Evolutionary conservation across 2,797 vertebrate species (phyloP), one percentile per base, ranked within the genome.

Genomic region (Melanotaenia trifasciata): DNA sequence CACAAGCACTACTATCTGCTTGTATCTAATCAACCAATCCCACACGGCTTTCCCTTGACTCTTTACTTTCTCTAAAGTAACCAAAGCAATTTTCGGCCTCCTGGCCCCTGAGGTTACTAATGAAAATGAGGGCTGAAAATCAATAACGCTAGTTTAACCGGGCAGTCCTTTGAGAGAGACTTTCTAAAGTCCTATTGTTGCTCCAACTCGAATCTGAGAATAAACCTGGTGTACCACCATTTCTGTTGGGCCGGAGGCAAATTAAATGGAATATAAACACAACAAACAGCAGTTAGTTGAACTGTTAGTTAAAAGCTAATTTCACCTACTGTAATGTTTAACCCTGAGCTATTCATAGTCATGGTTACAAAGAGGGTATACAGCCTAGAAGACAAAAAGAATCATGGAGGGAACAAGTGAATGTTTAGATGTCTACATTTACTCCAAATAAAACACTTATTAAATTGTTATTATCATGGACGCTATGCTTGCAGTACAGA

Each of bases 91-190:
- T 76, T 88, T 83, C 47, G 28, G 57, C 50, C 35, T 72, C 74
- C 70, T 30, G 22, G 45, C 71, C 69, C 58, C 58, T 33, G 57
- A 76, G 78, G 36, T 70, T 65, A 28, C 65, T 78, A 60, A 84
- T 84, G 75, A 83, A 86, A 89, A 88, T 68, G 81, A 76, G 22
- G 61, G 51, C 68, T 73, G 73, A 24, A 87, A 92, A 90, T 89
- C 85, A 88, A 87, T 90, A 64, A 67, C 40, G 73, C 85, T 84
- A 78, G 65, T 84, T 89, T 66, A 79, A 85, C 35, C 54, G 59
- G 67, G 56, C 40, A 30, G 51, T 77, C 83, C 71, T 60, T 22
- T 35, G 68, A 80, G 80, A 76, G 30, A 70, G 36, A 68, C 64
- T 59, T 60, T 63, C 35, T 74, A 32, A 81, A 67, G 80, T 51